A percentile compares a stretch with the other conserved stretches of the same genome.
Evolutionary conservation across 35 echinoderm and acorn worm genomes (phyloP).

Genomic region (Heliocidaris erythrogramma): DNA sequence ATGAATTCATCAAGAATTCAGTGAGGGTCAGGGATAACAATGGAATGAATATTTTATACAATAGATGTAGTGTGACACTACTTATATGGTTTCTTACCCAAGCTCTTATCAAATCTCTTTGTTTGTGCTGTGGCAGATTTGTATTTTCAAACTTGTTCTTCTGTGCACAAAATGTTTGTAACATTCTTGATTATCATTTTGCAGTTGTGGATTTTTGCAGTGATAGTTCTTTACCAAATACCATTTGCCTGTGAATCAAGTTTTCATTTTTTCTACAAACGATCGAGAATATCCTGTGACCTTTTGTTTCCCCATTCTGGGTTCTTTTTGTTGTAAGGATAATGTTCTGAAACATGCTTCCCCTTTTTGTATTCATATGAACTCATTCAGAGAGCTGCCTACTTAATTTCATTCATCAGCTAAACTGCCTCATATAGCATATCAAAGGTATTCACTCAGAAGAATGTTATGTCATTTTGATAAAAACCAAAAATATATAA

Average conservation of each 20-base stretch:
- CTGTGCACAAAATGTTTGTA: no score
- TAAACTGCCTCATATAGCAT: neutral
- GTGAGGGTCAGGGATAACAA: neutral
- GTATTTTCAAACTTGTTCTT: no score
- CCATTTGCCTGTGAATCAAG: neutral
- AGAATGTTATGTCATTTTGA: neutral
- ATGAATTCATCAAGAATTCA: neutral
- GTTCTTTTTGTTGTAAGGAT: no score
- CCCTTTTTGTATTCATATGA: neutral
- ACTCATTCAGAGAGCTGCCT: neutral
- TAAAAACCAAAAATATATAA: no score
- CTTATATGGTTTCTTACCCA: neutral
- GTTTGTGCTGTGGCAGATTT: neutral
- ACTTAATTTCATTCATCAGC: neutral
- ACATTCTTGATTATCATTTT: no score
- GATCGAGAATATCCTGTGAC: no score
- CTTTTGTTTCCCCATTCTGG: no score
- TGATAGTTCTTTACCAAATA: neutral
- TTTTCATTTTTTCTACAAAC: no score
- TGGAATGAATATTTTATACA: neutral
- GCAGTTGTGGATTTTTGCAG: neutral
- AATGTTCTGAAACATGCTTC: neutral
- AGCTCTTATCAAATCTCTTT: neutral
- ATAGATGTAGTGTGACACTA: neutral
- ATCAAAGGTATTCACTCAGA: neutral